Percentiles rank a stretch among this genome's conserved stretches.
Conservation (phyloP, 2,888 invertebrate genomes). For the Phyllotreta striolata region DNA sequence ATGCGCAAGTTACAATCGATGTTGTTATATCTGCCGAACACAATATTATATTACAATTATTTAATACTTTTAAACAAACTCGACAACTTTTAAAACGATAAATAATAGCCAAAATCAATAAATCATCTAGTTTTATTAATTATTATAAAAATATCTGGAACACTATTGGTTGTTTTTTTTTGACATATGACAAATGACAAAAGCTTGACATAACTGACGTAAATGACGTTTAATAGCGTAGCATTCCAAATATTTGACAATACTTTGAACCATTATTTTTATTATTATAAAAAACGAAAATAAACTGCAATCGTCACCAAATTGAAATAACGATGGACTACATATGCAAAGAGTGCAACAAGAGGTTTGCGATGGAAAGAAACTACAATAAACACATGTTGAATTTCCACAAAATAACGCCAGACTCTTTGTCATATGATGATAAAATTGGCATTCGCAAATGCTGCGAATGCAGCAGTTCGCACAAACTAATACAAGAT, state of each 20-base stretch:
- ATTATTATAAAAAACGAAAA: neutral
- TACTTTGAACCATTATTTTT: too few species aligned
- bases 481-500: slow-evolving; percentile 7
- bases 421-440: slow-evolving; percentile 8
- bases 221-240: too few species aligned
- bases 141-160: too few species aligned
- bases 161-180: neutral
- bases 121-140: too few species aligned
- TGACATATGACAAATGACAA: neutral
- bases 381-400: slow-evolving; percentile 18
- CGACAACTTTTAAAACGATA: too few species aligned
- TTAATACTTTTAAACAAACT: too few species aligned
- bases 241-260: too few species aligned
- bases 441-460: slow-evolving; percentile 12
- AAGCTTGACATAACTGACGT: too few species aligned
- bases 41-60: neutral
- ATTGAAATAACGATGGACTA: slow-evolving; percentile 8
- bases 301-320: neutral
- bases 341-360: slow-evolving; percentile 16
- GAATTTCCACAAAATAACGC: slow-evolving; percentile 15
- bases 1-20: slow-evolving; percentile 18
- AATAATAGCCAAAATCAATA: too few species aligned
- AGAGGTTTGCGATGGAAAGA: slow-evolving; percentile 12
- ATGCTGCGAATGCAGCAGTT: slow-evolving; percentile 11
- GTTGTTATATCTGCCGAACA: neutral